These are phyloP conservation scores for Falcunculus frontatus DNA, from an alignment of 2,113 vertebrate genomes.

Conservation along the genomic window DNA sequence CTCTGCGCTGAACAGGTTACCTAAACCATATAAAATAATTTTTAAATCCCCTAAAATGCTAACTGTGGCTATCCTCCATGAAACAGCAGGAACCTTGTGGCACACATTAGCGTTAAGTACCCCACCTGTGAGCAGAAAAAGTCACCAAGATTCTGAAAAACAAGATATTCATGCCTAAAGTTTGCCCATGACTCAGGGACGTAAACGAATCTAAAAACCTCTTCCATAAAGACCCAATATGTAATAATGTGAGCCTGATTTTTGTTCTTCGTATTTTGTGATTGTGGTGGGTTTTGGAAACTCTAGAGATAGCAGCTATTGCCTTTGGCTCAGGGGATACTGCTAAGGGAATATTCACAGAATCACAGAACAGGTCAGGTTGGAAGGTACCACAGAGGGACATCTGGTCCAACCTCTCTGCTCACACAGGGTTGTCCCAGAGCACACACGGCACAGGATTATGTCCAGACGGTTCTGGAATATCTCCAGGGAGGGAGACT, in stretches of 20 bases:
- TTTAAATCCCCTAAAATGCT: background rate
- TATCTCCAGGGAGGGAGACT: background rate
- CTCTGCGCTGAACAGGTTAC: background rate
- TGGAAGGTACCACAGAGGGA: background rate
- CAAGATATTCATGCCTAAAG: background rate
- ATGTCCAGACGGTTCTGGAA: background rate
- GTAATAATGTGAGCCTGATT: background rate
- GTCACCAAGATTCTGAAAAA: background rate
- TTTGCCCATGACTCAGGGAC: background rate
- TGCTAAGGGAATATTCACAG: background rate
- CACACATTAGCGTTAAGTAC: background rate
- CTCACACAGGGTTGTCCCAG: background rate
- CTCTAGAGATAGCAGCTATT: background rate
- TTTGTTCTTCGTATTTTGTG: background rate
- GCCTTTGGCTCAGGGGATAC: background rate
- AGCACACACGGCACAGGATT: background rate
- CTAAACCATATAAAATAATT: background rate
- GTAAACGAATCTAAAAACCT: background rate
- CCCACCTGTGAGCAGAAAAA: background rate
- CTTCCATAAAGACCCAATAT: background rate
- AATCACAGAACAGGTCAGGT: background rate
- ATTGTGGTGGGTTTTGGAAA: background rate
- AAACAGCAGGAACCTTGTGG: background rate
- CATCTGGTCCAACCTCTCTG: background rate
- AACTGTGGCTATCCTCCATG: background rate